Evolutionary conservation across 2,113 vertebrate species (phyloP), one percentile per base, ranked within the genome.

Genomic region (Geothlypis trichas): DNA sequence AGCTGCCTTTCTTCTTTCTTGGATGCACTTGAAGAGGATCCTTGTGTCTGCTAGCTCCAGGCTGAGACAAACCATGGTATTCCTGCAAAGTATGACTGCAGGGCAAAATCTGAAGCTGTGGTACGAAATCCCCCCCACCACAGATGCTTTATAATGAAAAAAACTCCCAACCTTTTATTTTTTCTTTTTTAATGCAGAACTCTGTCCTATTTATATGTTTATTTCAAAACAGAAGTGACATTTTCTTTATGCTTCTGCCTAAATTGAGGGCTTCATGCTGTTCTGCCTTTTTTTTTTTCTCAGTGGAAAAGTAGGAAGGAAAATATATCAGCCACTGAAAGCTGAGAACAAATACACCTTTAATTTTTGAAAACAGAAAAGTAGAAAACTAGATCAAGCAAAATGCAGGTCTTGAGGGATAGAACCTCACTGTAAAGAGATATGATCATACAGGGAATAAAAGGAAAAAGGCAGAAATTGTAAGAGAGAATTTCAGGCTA

Each of bases 81-180:
- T 71, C 13, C 65, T 89, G 47, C 47, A 91, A 72, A 82, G 30
- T 24, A 11, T 72, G 52, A 41, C 52, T 52, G 30, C 19, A 61
- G 35, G 76, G 52, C 39, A 55, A 72, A 75, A 52, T 35, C 33
- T 44, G 65, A 78, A 78, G 17, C 13, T n/a, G 61, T 63, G 15
- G 2, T 57, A 63, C 16, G 31, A 68, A 71, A 58, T 28, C 4
- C 5, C 2, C 7, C 17, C 19, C 26, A 42, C 4, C 15, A 16
- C 1, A 24, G 5, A 22, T 49, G 5, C 28, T 68, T 84, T 54
- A 37, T 4, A 23, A 42, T 23, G 46, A 67, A 62, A 82, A 33
- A 5, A 20, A 0, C 1, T 6, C 3, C 7, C 19, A 51, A 16
- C 2, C 5, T 4, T 42, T 1, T 30, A 8, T 42, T 7, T 42